Evolutionary conservation across 2,797 vertebrate species (phyloP).

Genomic region (Sus cebifrons): DNA sequence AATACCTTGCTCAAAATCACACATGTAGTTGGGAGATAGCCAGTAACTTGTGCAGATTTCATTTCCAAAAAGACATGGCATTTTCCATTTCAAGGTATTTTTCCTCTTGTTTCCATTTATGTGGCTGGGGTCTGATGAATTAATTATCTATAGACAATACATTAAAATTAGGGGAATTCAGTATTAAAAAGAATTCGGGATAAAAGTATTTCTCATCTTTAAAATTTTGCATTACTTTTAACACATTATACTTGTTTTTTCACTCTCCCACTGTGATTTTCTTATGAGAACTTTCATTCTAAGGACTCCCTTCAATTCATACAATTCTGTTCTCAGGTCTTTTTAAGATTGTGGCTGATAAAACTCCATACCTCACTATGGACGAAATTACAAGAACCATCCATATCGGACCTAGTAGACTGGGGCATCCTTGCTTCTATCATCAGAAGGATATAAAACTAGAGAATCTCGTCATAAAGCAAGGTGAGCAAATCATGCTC

Average conservation of each 20-base stretch:
- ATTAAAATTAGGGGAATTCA: neutral
- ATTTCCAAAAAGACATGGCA: neutral
- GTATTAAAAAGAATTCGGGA: neutral
- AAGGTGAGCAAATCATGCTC: constrained; percentile 90
- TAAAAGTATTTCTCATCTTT: constrained; percentile 17
- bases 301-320: constrained; percentile 69
- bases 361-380: constrained; percentile 90
- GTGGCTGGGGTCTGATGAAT: neutral
- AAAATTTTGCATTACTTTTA: neutral
- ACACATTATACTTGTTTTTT: constrained; percentile 1
- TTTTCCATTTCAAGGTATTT: constrained; percentile 23
- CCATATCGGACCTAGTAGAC: constrained; percentile 89
- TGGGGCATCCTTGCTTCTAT: constrained; percentile 91
- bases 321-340: constrained; percentile 90
- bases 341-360: constrained; percentile 92
- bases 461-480: constrained; percentile 86
- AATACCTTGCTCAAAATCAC: neutral
- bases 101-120: neutral
- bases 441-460: constrained; percentile 88
- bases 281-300: constrained; percentile 34
- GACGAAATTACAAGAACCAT: constrained; percentile 91
- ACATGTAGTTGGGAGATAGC: neutral
- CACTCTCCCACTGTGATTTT: constrained; percentile 15
- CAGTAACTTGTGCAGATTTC: neutral
- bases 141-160: neutral